These are phyloP conservation scores for Herpetotheres cachinnans DNA, from an alignment of 2,113 vertebrate genomes.

Conservation along the genomic window DNA sequence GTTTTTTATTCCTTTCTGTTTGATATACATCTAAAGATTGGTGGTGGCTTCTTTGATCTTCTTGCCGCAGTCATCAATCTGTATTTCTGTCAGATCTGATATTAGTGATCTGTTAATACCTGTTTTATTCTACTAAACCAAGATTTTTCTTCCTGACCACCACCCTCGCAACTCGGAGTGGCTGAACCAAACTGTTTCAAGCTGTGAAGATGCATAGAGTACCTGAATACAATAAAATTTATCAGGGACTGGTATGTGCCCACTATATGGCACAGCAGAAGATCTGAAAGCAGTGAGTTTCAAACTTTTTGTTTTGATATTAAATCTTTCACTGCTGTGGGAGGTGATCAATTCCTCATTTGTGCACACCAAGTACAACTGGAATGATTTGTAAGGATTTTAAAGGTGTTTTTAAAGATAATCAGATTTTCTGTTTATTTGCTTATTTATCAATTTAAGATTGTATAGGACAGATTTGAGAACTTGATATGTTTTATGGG, in stretches of 20 bases:
- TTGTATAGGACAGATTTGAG: background rate
- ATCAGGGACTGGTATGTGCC: background rate
- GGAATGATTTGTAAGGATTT: background rate
- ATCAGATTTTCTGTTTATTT: background rate
- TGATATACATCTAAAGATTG: background rate
- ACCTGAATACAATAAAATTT: background rate
- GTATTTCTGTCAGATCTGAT: background rate
- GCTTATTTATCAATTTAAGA: background rate
- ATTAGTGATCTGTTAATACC: background rate
- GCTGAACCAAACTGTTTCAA: background rate
- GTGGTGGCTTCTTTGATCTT: background rate
- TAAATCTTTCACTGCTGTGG: background rate
- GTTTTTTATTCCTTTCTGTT: background rate
- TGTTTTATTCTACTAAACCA: background rate
- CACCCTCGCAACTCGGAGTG: accelerated
- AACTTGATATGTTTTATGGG: background rate
- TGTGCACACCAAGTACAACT: background rate
- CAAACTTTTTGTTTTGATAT: background rate
- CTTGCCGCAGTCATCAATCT: background rate
- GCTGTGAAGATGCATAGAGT: accelerated
- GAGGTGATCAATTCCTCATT: background rate
- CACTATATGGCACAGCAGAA: accelerated
- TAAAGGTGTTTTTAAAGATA: background rate
- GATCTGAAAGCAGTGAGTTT: accelerated
- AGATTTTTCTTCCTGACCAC: background rate